Evolutionary conservation across 2,113 vertebrate species (phyloP), one percentile per base, ranked within the genome.

Genomic region (Otus sunia): DNA sequence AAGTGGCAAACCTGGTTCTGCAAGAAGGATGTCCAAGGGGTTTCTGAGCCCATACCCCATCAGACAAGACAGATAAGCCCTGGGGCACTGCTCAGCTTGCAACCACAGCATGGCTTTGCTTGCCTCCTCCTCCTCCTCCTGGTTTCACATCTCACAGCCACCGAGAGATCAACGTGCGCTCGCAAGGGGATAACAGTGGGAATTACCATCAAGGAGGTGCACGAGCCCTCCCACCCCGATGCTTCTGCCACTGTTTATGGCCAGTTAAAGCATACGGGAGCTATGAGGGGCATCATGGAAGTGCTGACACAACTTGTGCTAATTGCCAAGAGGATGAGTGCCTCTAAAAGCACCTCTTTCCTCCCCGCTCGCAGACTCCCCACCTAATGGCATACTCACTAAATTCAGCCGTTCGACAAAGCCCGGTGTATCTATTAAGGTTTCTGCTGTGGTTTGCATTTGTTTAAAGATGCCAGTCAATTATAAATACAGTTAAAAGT

Each of bases 401-500:
- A 43, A 83, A 80, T 22, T 29, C 58, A 29, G 8, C 32, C 29
- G 0, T 22, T 56, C 34, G 11, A 37, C 43, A 72, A 49, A 82
- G 25, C 41, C 64, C 4, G 0, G 6, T 4, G 11, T 58, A 29
- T 56, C 55, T 34, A 60, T 59, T 55, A 53, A 74, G 18, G 37
- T 88, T 95, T 96, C 89, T 96, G 94, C 95, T 92, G 89, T 13
- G 26, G 43, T 86, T 62, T 81, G 95, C 90, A 67, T 73, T 92
- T 92, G 87, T 88, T 96, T 87, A 78, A 95, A 95, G 87, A 91
- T 20, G 22, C 21, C 36, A 30, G 43, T 72, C 93, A 94, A 56
- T 96, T 91, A 94, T 50, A 95, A 97, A 93, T 66, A 84, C 50
- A 53, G 67, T 39, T 83, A 88, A 68, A 95, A 85, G 82, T 97